Percentiles rank a stretch among this genome's conserved stretches.
These are phyloP conservation scores for Pachyseris speciosa DNA, from an alignment of 64 coral and sea anemone species.

Conservation along the genomic window DNA sequence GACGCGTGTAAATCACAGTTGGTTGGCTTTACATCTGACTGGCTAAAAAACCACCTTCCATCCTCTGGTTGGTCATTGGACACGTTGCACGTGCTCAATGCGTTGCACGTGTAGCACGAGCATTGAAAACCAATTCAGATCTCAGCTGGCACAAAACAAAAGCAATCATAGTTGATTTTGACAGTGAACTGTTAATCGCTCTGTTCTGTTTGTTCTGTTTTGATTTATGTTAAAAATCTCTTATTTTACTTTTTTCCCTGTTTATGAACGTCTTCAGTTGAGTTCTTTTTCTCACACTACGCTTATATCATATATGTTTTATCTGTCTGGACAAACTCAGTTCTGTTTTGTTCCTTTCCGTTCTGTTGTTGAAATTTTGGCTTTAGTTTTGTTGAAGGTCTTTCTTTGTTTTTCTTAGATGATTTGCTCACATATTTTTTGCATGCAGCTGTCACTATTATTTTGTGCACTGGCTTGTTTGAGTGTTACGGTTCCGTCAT, in stretches of 20 bases:
- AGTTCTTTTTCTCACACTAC: not conserved
- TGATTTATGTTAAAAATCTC: not conserved
- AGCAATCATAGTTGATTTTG: not conserved
- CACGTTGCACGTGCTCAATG: too few relatives aligned
- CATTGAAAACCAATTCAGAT: not conserved
- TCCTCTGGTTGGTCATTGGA: too few relatives aligned
- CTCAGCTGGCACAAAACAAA: too few relatives aligned
- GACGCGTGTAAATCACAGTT: not conserved
- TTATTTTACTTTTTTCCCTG: not conserved
- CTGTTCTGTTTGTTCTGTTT: not conserved
- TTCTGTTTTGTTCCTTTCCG: not conserved
- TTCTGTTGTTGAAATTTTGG: not conserved
- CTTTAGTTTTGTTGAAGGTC: not conserved
- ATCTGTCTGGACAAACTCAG: too few relatives aligned
- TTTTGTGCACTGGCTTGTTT: too few relatives aligned
- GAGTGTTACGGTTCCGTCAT: too few relatives aligned
- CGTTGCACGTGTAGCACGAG: not conserved
- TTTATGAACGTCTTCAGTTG: not conserved
- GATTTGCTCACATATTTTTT: too few relatives aligned
- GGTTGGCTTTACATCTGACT: not conserved
- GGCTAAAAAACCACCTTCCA: too few relatives aligned
- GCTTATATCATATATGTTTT: too few relatives aligned
- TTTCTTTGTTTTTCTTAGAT: too few relatives aligned
- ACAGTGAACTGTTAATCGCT: not conserved
- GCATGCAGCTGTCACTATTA: too few relatives aligned